Percentiles rank a stretch among this genome's conserved stretches.
Conservation (phyloP, 2,888 invertebrate species). For the Auanema sp. region DNA sequence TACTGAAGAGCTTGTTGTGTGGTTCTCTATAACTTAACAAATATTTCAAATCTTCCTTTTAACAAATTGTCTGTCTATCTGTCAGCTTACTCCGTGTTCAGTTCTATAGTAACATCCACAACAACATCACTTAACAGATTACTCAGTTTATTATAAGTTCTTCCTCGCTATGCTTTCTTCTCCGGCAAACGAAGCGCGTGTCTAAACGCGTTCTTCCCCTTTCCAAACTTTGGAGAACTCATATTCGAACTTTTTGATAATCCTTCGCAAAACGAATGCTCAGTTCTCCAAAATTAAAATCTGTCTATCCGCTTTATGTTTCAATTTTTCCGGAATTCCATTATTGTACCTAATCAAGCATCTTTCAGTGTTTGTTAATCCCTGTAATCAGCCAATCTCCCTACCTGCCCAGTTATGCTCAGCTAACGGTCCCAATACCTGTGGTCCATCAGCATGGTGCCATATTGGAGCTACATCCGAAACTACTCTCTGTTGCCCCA, state of each 20-base stretch:
- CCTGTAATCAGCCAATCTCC: constrained; percentile 51
- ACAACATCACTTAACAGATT: not conserved
- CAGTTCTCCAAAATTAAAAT: no score
- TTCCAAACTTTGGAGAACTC: no score
- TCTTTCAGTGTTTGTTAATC: constrained; percentile 56
- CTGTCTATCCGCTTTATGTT: no score
- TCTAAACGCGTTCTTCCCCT: no score
- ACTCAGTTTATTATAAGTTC: not conserved
- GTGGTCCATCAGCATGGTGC: constrained; percentile 52
- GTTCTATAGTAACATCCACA: not conserved
- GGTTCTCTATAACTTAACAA: no score
- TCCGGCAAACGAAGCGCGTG: no score
- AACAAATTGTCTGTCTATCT: not conserved
- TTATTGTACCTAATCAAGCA: not conserved
- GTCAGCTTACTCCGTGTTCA: not conserved
- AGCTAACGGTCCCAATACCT: constrained; percentile 36
- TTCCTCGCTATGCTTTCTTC: no score
- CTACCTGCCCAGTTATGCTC: constrained; percentile 45
- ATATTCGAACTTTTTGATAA: no score
- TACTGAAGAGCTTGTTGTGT: no score
- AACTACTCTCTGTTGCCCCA: constrained; percentile 59
- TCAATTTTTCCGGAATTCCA: no score
- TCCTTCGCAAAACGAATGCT: no score
- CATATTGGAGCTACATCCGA: constrained; percentile 57
- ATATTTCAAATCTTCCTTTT: not conserved